Percentiles rank a stretch among this genome's conserved stretches.
Evolutionary conservation across 2,888 invertebrate genomes (phyloP).

Genomic region (Lycocerus yunnanus): DNA sequence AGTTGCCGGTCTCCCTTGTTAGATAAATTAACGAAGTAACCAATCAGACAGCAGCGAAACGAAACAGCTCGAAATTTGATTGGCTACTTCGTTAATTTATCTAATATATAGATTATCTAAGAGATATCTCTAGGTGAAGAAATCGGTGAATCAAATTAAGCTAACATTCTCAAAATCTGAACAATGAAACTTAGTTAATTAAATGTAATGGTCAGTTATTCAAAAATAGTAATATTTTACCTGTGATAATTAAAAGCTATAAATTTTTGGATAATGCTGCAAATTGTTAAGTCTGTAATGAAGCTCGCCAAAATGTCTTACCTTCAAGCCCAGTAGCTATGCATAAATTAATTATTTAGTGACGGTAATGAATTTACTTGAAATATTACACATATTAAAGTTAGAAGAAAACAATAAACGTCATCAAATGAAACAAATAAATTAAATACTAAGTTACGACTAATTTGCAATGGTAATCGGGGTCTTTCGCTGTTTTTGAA

Average conservation of each 20-base stretch:
- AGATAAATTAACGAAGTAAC: too few species aligned
- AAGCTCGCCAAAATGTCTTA: constrained; percentile 18
- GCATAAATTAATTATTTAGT: constrained; percentile 24
- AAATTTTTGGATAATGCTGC: background rate
- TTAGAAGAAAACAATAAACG: constrained; percentile 13
- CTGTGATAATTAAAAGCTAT: background rate
- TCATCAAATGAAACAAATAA: constrained; percentile 7
- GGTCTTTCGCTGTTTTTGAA: background rate
- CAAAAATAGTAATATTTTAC: background rate
- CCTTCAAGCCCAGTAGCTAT: constrained; percentile 17
- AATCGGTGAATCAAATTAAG: too few species aligned
- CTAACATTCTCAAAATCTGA: too few species aligned
- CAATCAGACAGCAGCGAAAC: too few species aligned
- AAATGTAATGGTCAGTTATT: too few species aligned
- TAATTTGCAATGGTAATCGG: background rate
- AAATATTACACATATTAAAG: constrained; percentile 10
- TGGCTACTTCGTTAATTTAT: too few species aligned
- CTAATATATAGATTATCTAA: too few species aligned
- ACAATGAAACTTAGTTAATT: too few species aligned
- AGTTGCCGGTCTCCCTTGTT: too few species aligned
- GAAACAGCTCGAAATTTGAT: too few species aligned
- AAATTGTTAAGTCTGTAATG: background rate
- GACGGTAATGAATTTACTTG: constrained; percentile 24
- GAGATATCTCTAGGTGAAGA: too few species aligned
- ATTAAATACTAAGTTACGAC: background rate